Percentiles rank a stretch among this genome's conserved stretches.
These are phyloP conservation scores for Cheilosia pagana DNA, from an alignment of 2,888 invertebrate species.

Conservation along the genomic window DNA sequence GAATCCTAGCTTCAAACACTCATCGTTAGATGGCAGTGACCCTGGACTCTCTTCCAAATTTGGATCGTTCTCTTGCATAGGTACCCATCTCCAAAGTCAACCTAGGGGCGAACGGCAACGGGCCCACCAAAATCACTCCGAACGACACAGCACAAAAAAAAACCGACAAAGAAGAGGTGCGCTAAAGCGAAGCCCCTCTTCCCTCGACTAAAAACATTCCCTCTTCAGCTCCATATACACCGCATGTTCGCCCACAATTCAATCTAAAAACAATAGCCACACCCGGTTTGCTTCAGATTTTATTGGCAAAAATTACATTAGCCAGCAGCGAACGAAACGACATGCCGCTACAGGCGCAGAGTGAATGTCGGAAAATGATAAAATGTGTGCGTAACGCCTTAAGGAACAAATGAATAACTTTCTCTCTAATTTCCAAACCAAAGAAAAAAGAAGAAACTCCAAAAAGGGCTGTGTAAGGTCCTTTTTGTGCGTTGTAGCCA, in stretches of 20 bases:
- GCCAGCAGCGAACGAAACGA: slow-evolving; percentile 44
- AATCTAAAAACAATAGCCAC: slow-evolving; percentile 68
- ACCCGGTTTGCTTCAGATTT: slow-evolving; percentile 66
- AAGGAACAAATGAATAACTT: slow-evolving; percentile 60
- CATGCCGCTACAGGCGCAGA: slow-evolving; percentile 21
- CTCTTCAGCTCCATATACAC: slow-evolving; percentile 15
- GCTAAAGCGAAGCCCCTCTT: slow-evolving; percentile 9
- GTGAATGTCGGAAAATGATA: slow-evolving; percentile 60
- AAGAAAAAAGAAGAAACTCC: slow-evolving; percentile 8
- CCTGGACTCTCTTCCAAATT: not conserved
- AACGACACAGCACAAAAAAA: slow-evolving; percentile 37
- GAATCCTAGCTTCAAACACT: slow-evolving; percentile 34
- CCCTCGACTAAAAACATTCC: not conserved
- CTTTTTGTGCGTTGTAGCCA: slow-evolving; percentile 22
- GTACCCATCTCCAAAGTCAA: not conserved
- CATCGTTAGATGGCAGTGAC: slow-evolving; percentile 60
- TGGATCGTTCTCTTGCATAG: slow-evolving; percentile 32
- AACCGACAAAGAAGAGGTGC: too few species aligned
- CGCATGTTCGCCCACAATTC: slow-evolving; percentile 52
- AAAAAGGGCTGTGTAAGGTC: slow-evolving; percentile 33
- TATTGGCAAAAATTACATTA: slow-evolving; percentile 73
- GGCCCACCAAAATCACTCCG: slow-evolving; percentile 19
- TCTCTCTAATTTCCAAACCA: slow-evolving; percentile 39
- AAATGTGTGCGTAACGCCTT: slow-evolving; percentile 68
- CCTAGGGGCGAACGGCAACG: not conserved